Percentiles rank a stretch among this genome's conserved stretches.
phyloP scores from a whole-genome alignment of 2,888 invertebrate genomes.

The Drosophila incognita region DNA sequence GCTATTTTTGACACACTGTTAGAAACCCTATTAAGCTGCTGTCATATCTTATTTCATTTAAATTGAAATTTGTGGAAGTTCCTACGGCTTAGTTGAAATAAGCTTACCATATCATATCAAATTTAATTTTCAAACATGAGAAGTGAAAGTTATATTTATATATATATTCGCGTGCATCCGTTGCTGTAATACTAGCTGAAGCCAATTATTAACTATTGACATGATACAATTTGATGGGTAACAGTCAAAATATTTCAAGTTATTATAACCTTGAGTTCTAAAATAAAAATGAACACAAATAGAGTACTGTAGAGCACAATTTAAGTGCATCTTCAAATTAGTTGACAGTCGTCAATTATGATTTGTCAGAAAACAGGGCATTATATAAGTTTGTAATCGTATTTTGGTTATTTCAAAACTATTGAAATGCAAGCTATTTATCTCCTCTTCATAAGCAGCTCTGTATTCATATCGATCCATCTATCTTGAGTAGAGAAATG shows the following conservation, averaged over 20 bases:
- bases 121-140: neutral
- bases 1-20: constrained; percentile 1
- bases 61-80: neutral
- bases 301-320: neutral
- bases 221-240: neutral
- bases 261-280: neutral
- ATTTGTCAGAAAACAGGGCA: neutral
- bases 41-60: neutral
- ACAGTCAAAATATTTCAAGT: neutral
- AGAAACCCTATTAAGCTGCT: neutral
- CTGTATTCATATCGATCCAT: neutral
- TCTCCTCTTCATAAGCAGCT: neutral
- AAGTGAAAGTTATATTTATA: neutral
- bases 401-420: neutral
- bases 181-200: neutral
- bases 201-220: neutral
- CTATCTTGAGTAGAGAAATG: neutral
- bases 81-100: neutral
- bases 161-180: neutral
- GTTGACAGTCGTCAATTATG: neutral
- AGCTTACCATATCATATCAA: neutral
- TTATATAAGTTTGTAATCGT: neutral
- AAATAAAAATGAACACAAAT: neutral
- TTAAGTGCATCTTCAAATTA: neutral
- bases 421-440: neutral